These are phyloP conservation scores for Hypena proboscidalis DNA, from an alignment of 2,888 invertebrate genomes.

Conservation along the genomic window DNA sequence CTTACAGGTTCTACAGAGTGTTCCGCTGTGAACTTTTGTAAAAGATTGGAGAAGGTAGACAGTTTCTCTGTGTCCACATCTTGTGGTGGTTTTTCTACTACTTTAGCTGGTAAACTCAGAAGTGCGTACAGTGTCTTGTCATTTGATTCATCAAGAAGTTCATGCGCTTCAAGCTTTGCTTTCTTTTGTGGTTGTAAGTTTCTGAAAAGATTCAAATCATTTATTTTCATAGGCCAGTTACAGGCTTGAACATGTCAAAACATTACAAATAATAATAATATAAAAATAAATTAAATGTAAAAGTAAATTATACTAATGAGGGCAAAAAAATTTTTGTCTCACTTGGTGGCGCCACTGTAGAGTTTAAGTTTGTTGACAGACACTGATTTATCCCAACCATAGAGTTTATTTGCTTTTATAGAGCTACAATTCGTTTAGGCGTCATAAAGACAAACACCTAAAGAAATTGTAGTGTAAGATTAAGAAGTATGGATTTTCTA, in stretches of 20 bases:
- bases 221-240: not conserved
- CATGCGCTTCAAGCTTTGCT: constrained; percentile 54
- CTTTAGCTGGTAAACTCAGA: constrained; percentile 70
- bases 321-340: no score
- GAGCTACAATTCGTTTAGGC: no score
- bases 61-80: constrained; percentile 69
- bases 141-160: constrained; percentile 74
- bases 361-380: no score
- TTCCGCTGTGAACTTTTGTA: constrained; percentile 79
- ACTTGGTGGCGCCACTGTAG: no score
- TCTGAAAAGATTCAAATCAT: constrained; percentile 45
- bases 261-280: not conserved
- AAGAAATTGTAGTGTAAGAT: no score
- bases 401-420: no score
- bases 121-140: constrained; percentile 86
- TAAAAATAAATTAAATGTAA: no score
- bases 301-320: no score
- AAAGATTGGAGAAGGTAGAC: constrained; percentile 76
- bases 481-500: no score
- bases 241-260: not conserved
- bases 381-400: no score
- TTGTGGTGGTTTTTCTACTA: constrained; percentile 58
- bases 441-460: no score
- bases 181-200: constrained; percentile 62
- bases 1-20: constrained; percentile 74